Evolutionary conservation across 2,888 invertebrate species (phyloP), one percentile per base, ranked within the genome.

Genomic region (Geotrupes spiniger): DNA sequence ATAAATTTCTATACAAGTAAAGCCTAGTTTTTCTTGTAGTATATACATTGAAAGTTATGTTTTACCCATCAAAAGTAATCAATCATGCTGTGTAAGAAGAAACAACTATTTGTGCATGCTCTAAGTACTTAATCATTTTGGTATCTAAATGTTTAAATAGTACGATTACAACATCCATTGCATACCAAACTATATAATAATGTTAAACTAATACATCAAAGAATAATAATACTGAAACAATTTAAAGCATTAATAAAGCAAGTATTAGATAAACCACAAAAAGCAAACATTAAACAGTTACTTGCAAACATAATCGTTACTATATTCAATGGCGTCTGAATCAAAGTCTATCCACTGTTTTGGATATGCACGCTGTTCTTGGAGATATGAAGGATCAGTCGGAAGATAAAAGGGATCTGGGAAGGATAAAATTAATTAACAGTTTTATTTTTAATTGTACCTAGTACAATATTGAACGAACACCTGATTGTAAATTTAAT

Each of bases 241-340:
- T 17, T 41, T 41, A 33, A 15, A 37, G 16, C 9, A 28, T 6
- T 28, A 12, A 40, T 27, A n/a, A 42, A 36, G 43, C n/a, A 11
- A 25, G 33, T 10, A 25, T 36, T 36, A 25, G 26, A 36, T 40
- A 47, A 42, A 49, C n/a, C n/a, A 21, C 21, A 4, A 33, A 33
- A 33, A 33, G 33, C 33, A 33, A 8, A 33, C 33, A 33, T 14
- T 12, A 48, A 42, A 48, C 45, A 38, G 42, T 50, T 50, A 50
- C 50, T 50, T 50, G 46, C 49, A 44, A 45, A 38, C 36, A 46
- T 42, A 28, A 45, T 37, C 42, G 42, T 50, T 46, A 50, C 50
- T 50, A 50, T 37, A 42, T 16, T 50, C 50, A 46, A 50, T 33
- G 50, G 26, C 45, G 25, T 37, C 45, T 36, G 36, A 40, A 26